Conservation (phyloP, 2,797 vertebrate species). For the Gobio occitaniae region DNA sequence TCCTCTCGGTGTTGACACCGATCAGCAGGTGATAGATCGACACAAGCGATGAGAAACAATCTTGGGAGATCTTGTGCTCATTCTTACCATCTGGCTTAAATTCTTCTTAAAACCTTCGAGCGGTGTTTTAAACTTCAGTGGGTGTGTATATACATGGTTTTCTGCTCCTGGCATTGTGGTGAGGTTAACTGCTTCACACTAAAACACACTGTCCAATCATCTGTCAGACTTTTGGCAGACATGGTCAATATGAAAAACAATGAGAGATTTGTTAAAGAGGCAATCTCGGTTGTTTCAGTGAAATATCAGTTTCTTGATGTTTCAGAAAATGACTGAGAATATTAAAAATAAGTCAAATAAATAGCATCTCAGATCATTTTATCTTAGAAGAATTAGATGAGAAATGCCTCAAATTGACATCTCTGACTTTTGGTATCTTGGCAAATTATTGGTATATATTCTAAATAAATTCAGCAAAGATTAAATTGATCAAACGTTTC, state of each 20-base stretch:
- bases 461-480: neutral
- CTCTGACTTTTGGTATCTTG: neutral
- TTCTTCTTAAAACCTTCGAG: constrained; percentile 24
- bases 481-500: neutral
- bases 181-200: constrained; percentile 41
- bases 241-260: neutral
- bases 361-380: neutral
- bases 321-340: neutral
- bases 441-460: neutral
- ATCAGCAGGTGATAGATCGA: constrained; percentile 55
- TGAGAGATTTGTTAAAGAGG: neutral
- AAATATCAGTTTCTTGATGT: neutral
- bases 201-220: constrained; percentile 47
- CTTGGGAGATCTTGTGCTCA: neutral
- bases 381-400: neutral
- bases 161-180: constrained; percentile 21
- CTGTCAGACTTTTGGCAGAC: constrained; percentile 18
- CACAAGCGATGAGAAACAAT: constrained; percentile 23
- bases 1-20: constrained; percentile 42
- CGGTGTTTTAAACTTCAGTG: neutral
- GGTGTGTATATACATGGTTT: neutral
- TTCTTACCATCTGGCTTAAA: constrained; percentile 32
- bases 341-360: neutral
- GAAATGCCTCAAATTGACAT: neutral
- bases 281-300: neutral